Evolutionary conservation across 2,797 vertebrate genomes (phyloP).

Genomic region (Sebastes oblongus): DNA sequence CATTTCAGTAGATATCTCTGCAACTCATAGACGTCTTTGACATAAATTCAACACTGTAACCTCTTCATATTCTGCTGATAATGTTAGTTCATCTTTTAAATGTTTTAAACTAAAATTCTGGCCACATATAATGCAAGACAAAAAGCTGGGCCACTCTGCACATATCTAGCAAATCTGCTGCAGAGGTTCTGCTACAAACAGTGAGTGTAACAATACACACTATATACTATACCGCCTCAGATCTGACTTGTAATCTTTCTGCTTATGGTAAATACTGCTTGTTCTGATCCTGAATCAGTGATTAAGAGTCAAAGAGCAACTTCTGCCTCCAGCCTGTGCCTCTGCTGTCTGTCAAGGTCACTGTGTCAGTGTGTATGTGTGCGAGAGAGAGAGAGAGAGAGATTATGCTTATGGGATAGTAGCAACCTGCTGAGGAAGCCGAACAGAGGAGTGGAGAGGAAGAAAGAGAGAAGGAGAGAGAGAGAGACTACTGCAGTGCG

Average conservation of each 20-base stretch:
- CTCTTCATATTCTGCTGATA: not conserved
- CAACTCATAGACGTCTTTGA: too few relatives aligned
- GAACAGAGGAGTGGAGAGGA: constrained; percentile 29
- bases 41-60: too few relatives aligned
- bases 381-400: not conserved
- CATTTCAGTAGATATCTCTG: too few relatives aligned
- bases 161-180: not conserved
- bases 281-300: constrained; percentile 37
- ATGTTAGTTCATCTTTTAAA: not conserved
- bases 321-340: constrained; percentile 27
- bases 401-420: constrained; percentile 40
- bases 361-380: constrained; percentile 15
- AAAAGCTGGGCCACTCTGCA: not conserved
- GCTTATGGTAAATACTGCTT: constrained; percentile 27
- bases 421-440: constrained; percentile 59
- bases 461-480: constrained; percentile 25
- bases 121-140: not conserved
- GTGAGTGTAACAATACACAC: not conserved
- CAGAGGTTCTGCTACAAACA: not conserved
- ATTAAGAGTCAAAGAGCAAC: constrained; percentile 55
- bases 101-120: not conserved
- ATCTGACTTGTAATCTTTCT: constrained; percentile 20
- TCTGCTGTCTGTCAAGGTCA: constrained; percentile 55
- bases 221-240: not conserved
- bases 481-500: constrained; percentile 64